A percentile compares a stretch with the other conserved stretches of the same genome.
Evolutionary conservation across 2,797 vertebrate genomes (phyloP).

Genomic region (Tadarida brasiliensis): DNA sequence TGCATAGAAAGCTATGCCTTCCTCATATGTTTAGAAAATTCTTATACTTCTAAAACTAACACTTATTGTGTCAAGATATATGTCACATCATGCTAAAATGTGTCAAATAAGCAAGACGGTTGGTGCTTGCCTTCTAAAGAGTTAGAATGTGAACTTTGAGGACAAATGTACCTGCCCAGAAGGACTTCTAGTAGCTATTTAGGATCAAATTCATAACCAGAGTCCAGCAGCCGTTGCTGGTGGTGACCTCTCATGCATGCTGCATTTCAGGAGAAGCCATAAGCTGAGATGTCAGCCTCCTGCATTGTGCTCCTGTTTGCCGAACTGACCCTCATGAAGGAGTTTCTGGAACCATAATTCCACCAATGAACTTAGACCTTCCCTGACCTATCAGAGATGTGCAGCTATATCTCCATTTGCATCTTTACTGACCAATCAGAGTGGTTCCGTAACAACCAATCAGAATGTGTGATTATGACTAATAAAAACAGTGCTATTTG

Average conservation of each 20-base stretch:
- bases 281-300: background rate
- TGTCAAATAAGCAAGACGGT: background rate
- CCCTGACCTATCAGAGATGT: background rate
- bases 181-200: background rate
- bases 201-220: background rate
- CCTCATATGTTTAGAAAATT: background rate
- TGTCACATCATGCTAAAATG: background rate
- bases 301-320: background rate
- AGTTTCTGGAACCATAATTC: background rate
- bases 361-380: background rate
- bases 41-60: background rate
- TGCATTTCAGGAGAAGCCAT: background rate
- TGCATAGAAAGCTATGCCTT: background rate
- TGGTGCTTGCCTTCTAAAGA: background rate
- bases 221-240: background rate
- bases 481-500: background rate
- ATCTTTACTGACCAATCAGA: background rate
- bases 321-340: background rate
- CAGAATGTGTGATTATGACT: background rate
- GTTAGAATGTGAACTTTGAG: background rate
- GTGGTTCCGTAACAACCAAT: background rate
- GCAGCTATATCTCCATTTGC: background rate
- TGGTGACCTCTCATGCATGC: background rate
- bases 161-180: background rate
- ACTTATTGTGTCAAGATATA: background rate